Evolutionary conservation across 2,888 invertebrate genomes (phyloP).

Genomic region (Campopleginae sp.): DNA sequence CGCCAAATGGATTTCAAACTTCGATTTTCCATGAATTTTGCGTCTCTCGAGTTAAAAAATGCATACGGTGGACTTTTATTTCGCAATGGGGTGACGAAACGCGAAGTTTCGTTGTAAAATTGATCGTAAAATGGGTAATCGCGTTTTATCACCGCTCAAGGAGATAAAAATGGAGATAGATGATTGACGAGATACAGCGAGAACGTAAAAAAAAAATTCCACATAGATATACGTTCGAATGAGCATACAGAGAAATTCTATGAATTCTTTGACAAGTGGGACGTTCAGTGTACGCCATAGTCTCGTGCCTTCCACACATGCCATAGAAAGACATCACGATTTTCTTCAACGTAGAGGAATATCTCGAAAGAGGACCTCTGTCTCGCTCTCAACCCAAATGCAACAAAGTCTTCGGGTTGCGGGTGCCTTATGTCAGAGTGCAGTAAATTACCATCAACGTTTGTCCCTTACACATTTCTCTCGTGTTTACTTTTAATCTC

Average conservation of each 20-base stretch:
- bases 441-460: not conserved
- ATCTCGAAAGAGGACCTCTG: slow-evolving; percentile 28
- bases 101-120: slow-evolving; percentile 8
- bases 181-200: slow-evolving; percentile 42
- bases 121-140: slow-evolving; percentile 35
- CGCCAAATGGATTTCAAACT: not conserved
- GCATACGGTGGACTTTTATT: slow-evolving; percentile 32
- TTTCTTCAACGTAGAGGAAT: slow-evolving; percentile 41
- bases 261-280: slow-evolving; percentile 53
- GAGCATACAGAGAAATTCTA: slow-evolving; percentile 32
- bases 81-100: slow-evolving; percentile 23
- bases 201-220: slow-evolving; percentile 7
- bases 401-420: slow-evolving; percentile 34
- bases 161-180: slow-evolving; percentile 38
- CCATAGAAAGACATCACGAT: slow-evolving; percentile 58
- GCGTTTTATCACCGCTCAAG: slow-evolving; percentile 27
- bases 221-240: slow-evolving; percentile 11
- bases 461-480: not conserved
- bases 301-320: slow-evolving; percentile 40
- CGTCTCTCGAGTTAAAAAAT: slow-evolving; percentile 5
- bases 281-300: slow-evolving; percentile 11
- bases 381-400: slow-evolving; percentile 11
- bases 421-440: slow-evolving; percentile 1
- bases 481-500: not conserved
- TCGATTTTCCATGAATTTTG: slow-evolving; percentile 47